Conservation (phyloP, 2,888 invertebrate species). For the Serripes groenlandicus region DNA sequence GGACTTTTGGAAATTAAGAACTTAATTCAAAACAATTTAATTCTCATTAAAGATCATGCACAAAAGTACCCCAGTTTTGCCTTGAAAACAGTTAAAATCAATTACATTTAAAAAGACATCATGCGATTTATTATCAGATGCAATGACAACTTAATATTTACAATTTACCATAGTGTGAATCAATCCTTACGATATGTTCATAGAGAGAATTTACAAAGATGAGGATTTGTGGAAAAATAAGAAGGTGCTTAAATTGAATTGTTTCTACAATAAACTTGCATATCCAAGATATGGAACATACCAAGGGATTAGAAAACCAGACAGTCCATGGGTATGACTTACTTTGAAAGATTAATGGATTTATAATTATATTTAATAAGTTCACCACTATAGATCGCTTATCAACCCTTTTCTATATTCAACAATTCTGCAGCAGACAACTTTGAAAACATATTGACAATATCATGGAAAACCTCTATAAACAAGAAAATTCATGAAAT, state of each 20-base stretch:
- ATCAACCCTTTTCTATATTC: too few species aligned
- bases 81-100: not conserved
- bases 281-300: slow-evolving; percentile 38
- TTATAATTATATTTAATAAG: too few species aligned
- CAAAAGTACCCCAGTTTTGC: slow-evolving; percentile 3
- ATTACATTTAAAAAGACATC: not conserved
- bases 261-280: slow-evolving; percentile 37
- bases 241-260: slow-evolving; percentile 29
- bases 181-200: slow-evolving; percentile 28
- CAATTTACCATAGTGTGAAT: slow-evolving; percentile 14
- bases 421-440: too few species aligned
- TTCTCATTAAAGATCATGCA: slow-evolving; percentile 7
- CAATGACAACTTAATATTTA: slow-evolving; percentile 33
- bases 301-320: slow-evolving; percentile 37
- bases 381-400: too few species aligned
- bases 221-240: slow-evolving; percentile 20
- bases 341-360: too few species aligned
- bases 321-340: slow-evolving; percentile 34
- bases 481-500: too few species aligned
- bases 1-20: slow-evolving; percentile 30
- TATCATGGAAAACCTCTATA: too few species aligned
- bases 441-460: too few species aligned
- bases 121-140: not conserved
- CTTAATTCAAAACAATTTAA: slow-evolving; percentile 17
- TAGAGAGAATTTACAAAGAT: slow-evolving; percentile 27